phyloP scores from a whole-genome alignment of 1,140 invertebrate genomes.

The Drosophila nebulosa region DNA sequence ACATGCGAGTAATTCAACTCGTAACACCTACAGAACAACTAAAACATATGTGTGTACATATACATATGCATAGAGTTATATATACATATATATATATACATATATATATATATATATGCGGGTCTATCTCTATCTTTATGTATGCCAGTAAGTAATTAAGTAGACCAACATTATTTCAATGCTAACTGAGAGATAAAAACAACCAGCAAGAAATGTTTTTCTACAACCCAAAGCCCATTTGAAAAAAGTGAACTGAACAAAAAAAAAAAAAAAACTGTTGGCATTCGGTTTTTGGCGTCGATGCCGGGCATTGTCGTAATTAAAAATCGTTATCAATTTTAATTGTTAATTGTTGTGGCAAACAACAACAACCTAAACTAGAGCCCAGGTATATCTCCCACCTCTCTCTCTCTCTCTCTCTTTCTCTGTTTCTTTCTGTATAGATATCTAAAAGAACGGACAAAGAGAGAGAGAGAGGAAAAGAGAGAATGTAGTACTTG shows the following conservation, averaged over 20 bases:
- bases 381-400: slow-evolving; percentile 11
- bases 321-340: slow-evolving; percentile 71
- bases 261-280: no score
- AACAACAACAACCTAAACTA: background rate
- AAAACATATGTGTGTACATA: background rate
- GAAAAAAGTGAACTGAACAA: no score
- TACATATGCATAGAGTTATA: background rate
- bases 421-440: background rate
- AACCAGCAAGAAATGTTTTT: slow-evolving; percentile 9
- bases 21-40: background rate
- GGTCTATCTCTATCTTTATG: slow-evolving; percentile 4
- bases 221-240: background rate
- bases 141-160: slow-evolving; percentile 22
- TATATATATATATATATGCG: background rate
- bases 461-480: background rate
- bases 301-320: slow-evolving; percentile 50
- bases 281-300: background rate
- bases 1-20: slow-evolving; percentile 2
- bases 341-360: slow-evolving; percentile 69
- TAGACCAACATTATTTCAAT: slow-evolving; percentile 43
- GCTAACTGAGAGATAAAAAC: slow-evolving; percentile 9
- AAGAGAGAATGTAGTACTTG: background rate
- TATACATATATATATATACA: background rate
- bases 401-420: slow-evolving; percentile 15
- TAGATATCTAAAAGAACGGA: background rate